Evolutionary conservation across 2,113 vertebrate genomes (phyloP), one percentile per base, ranked within the genome.

Genomic region (Monopterus albus): DNA sequence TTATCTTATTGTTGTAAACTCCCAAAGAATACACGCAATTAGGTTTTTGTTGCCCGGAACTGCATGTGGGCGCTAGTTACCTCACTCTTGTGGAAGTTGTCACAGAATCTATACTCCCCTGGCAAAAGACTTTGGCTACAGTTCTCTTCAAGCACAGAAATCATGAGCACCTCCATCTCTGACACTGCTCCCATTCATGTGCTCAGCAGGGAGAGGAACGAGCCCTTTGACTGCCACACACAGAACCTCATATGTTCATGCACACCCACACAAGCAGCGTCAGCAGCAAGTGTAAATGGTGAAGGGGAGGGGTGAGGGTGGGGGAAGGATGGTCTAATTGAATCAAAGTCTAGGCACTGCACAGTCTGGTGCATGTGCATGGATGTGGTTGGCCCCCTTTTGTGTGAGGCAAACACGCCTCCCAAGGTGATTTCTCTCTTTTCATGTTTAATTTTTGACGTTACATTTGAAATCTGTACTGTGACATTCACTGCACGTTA

Each of bases 1-100:
- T 53, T 49, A 35, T 42, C 40, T 40, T 13, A 20, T 49, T 53
- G 17, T 46, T 57, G 20, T 42, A 49, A 66, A 62, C 12, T 45
- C 40, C 14, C 25, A 38, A 18, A 50, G 7, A 61, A 53, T 29
- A 42, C 31, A 29, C 36, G 31, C 18, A 62, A 69, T 40, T 25
- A 50, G 63, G 12, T 56, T 84, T 77, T 57, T 40, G 67, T 70
- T 77, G 47, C 64, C 66, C 66, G 29, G 67, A 53, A 28, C 39
- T 43, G 62, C 28, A 72, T 70, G 81, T 58, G 77, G 55, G 60
- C 64, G 36, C 69, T 31, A 26, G 74, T 90, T 93, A 94, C 93
- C 93, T 94, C 91, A 26, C 84, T 92, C 84, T 92, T 90, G 85
- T 85, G 78, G 79, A 89, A 88, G 84, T 91, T 49, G 76, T 90